Evolutionary conservation across 35 echinoderm and acorn worm genomes (phyloP), one percentile per base, ranked within the genome.

Genomic region (Apostichopus japonicus): DNA sequence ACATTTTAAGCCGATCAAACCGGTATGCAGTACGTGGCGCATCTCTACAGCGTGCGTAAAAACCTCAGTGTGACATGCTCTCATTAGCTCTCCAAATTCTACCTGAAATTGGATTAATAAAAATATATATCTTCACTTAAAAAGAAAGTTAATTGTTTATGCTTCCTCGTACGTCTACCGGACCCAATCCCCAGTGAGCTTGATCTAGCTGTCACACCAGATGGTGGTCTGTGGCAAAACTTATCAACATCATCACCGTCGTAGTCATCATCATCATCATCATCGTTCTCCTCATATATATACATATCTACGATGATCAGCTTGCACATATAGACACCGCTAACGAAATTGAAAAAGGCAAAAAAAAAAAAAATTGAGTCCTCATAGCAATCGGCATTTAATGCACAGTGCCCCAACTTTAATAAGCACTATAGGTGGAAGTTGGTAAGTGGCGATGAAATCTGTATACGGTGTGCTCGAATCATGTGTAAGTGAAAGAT

Each of bases 121-220:
- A 84, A 59, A 57, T 15, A 84, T 84, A 61, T 44, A 67, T 67
- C 71, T 75, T 75, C 71, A 7, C 81, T 58, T 84, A 83, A 83
- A 83, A 83, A 44, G 57, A 22, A 58, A 84, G 54, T 84, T 84
- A 84, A 84, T 84, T 84, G 81, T 84, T 84, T 84, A 84, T 84
- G 54, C 56, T n/a, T 58, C 55, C 33, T 4, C 56, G 54, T 16
- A 84, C 56, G 5, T 84, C 81, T 80, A 54, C 54, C 5, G 54
- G 81, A 58, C 81, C 81, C 81, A 61, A 58, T 84, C 81, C 81
- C 81, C 8, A 84, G 81, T 23, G 81, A 84, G 53, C 24, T 57
- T 58, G 53, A 58, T 84, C 55, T 84, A 44, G 33, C 33, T 44
- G 81, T 58, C 81, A 58, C 81, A 84, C 81, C 81, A 84, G 81